Evolutionary conservation across 1,140 invertebrate genomes (phyloP).

Genomic region (Drosophila orena): DNA sequence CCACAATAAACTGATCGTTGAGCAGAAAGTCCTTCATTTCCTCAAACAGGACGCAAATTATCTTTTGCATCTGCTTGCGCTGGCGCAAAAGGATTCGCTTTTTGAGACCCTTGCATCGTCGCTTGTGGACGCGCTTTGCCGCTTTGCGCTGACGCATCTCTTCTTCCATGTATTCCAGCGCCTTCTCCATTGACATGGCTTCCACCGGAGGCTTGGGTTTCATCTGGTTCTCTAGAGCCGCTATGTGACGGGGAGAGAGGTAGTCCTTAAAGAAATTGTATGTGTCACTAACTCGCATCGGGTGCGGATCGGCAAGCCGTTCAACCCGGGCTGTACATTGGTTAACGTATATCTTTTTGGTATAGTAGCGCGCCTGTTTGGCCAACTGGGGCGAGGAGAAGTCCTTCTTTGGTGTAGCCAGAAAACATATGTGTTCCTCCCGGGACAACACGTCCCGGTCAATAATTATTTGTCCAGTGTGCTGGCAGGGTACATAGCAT

Average conservation of each 20-base stretch:
- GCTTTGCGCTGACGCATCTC: conserved; percentile 64
- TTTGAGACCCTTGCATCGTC: conserved; percentile 59
- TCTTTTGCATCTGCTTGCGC: conserved; percentile 76
- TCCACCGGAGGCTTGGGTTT: conserved; percentile 63
- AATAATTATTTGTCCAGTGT: conserved; percentile 74
- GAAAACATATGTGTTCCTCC: conserved; percentile 72
- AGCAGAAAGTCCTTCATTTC: conserved; percentile 81
- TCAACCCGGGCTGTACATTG: conserved; percentile 74
- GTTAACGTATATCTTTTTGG: conserved; percentile 60
- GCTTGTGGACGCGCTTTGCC: conserved; percentile 41
- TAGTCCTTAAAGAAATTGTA: conserved; percentile 48
- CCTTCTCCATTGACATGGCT: conserved; percentile 61
- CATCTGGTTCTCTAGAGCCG: conserved; percentile 57
- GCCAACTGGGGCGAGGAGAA: conserved; percentile 23
- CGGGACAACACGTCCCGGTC: conserved; percentile 76
- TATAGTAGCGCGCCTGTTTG: conserved; percentile 42
- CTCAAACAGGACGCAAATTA: conserved; percentile 78
- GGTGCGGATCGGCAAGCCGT: conserved; percentile 64
- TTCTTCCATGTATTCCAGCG: conserved; percentile 72
- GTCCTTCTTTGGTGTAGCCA: conserved; percentile 74
- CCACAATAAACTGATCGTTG: conserved; percentile 76
- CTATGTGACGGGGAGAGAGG: conserved; percentile 41
- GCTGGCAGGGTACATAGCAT: conserved; percentile 65
- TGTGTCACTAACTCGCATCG: conserved; percentile 53
- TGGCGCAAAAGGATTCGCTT: conserved; percentile 68